Evolutionary conservation across 2,113 vertebrate genomes (phyloP), one percentile per base, ranked within the genome.

Genomic region (Noturus placidus): DNA sequence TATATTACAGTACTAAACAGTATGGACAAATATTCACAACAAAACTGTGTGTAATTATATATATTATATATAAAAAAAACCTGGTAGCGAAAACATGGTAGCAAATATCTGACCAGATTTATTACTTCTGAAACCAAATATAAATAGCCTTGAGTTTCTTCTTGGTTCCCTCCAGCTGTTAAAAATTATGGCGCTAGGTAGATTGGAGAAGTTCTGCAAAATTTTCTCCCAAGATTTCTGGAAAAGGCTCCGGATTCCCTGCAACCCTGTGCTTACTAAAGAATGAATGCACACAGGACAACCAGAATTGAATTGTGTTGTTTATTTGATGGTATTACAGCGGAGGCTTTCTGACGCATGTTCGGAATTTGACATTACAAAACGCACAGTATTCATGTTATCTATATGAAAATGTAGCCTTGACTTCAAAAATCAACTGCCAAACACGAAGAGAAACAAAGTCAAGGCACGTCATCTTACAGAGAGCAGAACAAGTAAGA

Each of bases 381-480:
- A 90, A 90, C 56, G 86, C 80, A 84, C 86, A 89, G 90, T 89
- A 86, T 86, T 89, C 81, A 85, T 35, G 81, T 30, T 46, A 65
- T 84, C 65, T 83, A 82, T 84, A 79, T 80, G 38, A 88, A 56
- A 87, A 90, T 57, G 87, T 72, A 83, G 22, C 57, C 89, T 80
- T 57, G 87, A 90, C 89, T 90, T 88, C 30, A 67, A 88, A 84
- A 87, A 88, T 63, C 77, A 85, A 82, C 84, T 61, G 87, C 85
- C 87, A 87, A 77, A 86, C 77, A 83, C 42, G 76, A 59, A 67
- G 74, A 67, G 72, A 65, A 74, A 85, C 69, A 85, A 87, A 77
- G 89, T 89, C 87, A 90, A 90, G 90, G 90, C 90, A 90, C 90
- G 22, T 90, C 30, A 86, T 89, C 85, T 90, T 90, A 83, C 70